phyloP scores from a whole-genome alignment of 1,140 invertebrate genomes.

The Apis laboriosa region DNA sequence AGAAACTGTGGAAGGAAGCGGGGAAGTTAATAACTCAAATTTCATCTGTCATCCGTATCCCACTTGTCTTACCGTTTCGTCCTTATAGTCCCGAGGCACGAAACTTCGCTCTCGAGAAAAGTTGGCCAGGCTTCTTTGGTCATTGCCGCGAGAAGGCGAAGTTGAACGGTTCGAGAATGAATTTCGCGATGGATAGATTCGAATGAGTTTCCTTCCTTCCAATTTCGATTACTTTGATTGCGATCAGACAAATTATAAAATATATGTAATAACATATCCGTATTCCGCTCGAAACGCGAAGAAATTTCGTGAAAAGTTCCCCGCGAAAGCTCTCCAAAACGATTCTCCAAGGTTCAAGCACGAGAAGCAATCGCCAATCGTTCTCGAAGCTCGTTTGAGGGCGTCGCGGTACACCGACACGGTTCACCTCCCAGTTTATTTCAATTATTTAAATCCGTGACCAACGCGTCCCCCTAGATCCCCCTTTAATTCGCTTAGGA shows the following conservation, averaged over 20 bases:
- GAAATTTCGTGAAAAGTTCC: no score
- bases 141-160: conserved; percentile 34
- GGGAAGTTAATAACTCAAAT: conserved; percentile 62
- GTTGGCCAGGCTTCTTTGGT: conserved; percentile 29
- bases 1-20: conserved; percentile 23
- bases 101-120: conserved; percentile 61
- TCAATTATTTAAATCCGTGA: conserved; percentile 59
- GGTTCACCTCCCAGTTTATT: conserved; percentile 49
- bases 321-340: no score
- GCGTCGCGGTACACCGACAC: neutral
- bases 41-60: conserved; percentile 42
- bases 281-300: neutral
- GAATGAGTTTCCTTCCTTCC: conserved; percentile 50
- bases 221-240: conserved; percentile 41
- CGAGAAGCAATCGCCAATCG: conserved; percentile 28
- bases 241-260: neutral
- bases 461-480: conserved; percentile 10
- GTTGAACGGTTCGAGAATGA: conserved; percentile 50
- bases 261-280: no score
- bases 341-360: neutral
- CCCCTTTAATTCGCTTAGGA: conserved; percentile 55
- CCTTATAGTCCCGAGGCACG: conserved; percentile 69
- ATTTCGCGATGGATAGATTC: conserved; percentile 60
- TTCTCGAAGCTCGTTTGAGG: conserved; percentile 13
- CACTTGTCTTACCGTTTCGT: conserved; percentile 68